A percentile compares a stretch with the other conserved stretches of the same genome.
Evolutionary conservation across 2,888 invertebrate species (phyloP).

Genomic region (Standfussiana lucernea): DNA sequence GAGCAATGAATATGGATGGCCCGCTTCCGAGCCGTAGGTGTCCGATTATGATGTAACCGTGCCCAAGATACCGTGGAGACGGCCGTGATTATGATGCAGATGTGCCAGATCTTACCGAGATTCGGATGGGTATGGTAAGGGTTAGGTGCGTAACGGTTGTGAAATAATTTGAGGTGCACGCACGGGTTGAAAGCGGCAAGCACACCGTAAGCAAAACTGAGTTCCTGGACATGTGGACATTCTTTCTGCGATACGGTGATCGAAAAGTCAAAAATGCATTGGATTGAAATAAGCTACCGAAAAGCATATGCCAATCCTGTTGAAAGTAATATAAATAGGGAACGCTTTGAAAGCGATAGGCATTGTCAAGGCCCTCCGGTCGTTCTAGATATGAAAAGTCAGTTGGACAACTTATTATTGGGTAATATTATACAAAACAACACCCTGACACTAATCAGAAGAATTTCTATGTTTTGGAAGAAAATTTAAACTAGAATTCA

Average conservation of each 20-base stretch:
- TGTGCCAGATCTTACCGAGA: constrained; percentile 47
- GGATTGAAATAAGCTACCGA: neutral
- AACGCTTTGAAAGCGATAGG: neutral
- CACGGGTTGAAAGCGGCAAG: neutral
- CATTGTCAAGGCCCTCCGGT: neutral
- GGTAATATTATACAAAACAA: neutral
- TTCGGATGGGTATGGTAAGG: neutral
- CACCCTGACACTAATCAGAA: neutral
- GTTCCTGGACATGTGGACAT: neutral
- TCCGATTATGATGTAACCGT: constrained; percentile 82
- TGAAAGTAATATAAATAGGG: neutral
- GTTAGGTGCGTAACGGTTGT: constrained; percentile 11
- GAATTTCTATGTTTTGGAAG: neutral
- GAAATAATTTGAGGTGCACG: constrained; percentile 2
- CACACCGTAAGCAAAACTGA: neutral
- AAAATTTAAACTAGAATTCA: neutral
- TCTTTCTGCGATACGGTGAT: neutral
- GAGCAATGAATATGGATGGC: constrained; percentile 83
- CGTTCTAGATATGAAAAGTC: neutral
- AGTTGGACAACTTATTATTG: no score
- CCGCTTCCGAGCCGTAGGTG: constrained; percentile 77
- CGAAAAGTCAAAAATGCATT: neutral
- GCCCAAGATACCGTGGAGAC: constrained; percentile 57
- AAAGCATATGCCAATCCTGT: neutral
- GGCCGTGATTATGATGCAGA: constrained; percentile 47